These are phyloP conservation scores for Rotaria socialis DNA, from an alignment of 2,888 invertebrate species.

Conservation along the genomic window DNA sequence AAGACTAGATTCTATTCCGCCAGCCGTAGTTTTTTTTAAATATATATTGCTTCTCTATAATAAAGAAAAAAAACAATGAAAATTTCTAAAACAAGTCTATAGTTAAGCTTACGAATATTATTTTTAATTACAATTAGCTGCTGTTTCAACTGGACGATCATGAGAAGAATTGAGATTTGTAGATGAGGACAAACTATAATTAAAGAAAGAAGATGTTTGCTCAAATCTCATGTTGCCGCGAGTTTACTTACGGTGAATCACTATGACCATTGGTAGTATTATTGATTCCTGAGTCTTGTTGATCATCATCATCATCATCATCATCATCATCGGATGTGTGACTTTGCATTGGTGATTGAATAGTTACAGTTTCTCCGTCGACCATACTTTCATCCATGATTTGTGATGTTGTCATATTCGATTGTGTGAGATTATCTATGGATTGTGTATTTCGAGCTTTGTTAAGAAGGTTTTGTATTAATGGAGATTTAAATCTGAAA, in stretches of 20 bases:
- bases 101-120: neutral
- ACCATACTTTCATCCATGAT: neutral
- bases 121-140: neutral
- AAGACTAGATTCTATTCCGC: neutral
- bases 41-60: neutral
- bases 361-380: neutral
- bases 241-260: neutral
- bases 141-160: neutral
- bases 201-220: no score
- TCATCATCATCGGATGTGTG: neutral
- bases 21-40: neutral
- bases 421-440: neutral
- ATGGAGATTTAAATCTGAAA: constrained; percentile 28
- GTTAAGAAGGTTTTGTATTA: neutral
- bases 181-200: neutral
- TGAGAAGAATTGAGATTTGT: neutral
- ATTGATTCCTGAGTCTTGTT: neutral
- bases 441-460: constrained; percentile 15
- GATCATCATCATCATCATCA: neutral
- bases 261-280: neutral
- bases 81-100: neutral
- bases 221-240: no score
- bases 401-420: neutral
- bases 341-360: neutral
- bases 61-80: neutral